These are phyloP conservation scores for Coryphaenoides rupestris DNA, from an alignment of 2,113 vertebrate species.

Conservation along the genomic window DNA sequence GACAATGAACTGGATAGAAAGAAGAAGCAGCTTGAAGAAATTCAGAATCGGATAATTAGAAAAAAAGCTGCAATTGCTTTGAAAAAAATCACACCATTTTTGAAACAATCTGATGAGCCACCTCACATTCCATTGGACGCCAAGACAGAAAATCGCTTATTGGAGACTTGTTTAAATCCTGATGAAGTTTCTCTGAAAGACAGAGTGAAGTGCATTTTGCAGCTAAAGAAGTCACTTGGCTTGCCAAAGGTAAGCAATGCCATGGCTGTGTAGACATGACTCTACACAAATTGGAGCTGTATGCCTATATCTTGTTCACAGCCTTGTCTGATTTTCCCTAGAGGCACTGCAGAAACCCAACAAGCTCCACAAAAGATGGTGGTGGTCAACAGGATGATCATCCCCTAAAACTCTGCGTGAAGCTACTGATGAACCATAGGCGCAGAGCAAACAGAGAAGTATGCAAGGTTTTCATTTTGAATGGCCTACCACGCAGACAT, in stretches of 20 bases:
- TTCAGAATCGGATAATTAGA: constrained; percentile 39
- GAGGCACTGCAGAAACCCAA: neutral
- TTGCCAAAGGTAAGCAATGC: constrained; percentile 33
- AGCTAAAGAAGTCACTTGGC: constrained; percentile 4
- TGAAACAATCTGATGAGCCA: neutral
- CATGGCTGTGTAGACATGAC: neutral
- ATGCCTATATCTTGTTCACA: too few species aligned
- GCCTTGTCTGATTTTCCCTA: constrained; percentile 1
- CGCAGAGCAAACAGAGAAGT: constrained; percentile 12
- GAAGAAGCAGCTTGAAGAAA: constrained; percentile 23
- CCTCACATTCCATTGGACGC: neutral
- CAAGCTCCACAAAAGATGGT: neutral
- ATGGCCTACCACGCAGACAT: neutral
- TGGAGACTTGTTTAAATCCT: neutral
- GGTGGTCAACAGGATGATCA: constrained; percentile 22
- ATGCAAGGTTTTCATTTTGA: neutral
- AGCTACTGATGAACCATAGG: constrained; percentile 33
- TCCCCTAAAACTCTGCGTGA: constrained; percentile 51
- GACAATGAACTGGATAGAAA: constrained; percentile 49
- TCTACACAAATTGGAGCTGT: too few species aligned
- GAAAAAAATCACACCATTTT: constrained; percentile 10
- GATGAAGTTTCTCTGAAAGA: constrained; percentile 29
- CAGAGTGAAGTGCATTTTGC: constrained; percentile 47
- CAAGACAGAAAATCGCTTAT: neutral
- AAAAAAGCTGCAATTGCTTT: constrained; percentile 41